Conservation (phyloP, 2,797 vertebrate genomes). For the Urophycis tenuis region DNA sequence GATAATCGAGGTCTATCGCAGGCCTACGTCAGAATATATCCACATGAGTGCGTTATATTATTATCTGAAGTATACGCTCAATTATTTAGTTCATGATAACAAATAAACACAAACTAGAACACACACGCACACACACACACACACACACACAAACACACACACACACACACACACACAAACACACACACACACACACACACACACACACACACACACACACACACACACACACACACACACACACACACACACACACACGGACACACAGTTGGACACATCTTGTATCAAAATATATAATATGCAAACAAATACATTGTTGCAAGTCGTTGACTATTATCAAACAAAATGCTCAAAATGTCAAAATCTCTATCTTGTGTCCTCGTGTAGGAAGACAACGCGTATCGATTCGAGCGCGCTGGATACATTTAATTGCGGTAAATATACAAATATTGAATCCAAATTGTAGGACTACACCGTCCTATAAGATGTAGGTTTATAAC, state of each 20-base stretch:
- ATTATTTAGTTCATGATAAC: not conserved
- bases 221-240: conserved; percentile 1
- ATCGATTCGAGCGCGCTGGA: not conserved
- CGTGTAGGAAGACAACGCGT: not conserved
- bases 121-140: not conserved
- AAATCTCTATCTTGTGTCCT: not conserved
- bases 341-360: not conserved
- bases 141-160: not conserved
- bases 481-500: not conserved
- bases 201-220: conserved; percentile 3
- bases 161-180: conserved; percentile 5
- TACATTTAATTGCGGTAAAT: not conserved
- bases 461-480: not conserved
- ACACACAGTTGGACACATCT: not conserved
- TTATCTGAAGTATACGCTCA: not conserved
- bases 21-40: not conserved
- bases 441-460: not conserved
- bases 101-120: not conserved
- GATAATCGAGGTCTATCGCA: not conserved
- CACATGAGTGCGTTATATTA: not conserved
- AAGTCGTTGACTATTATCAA: not conserved
- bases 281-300: not conserved
- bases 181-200: conserved; percentile 1
- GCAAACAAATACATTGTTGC: not conserved
- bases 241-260: too few relatives aligned